Evolutionary conservation across 2,113 vertebrate species (phyloP).

Genomic region (Nyctibius bracteatus): DNA sequence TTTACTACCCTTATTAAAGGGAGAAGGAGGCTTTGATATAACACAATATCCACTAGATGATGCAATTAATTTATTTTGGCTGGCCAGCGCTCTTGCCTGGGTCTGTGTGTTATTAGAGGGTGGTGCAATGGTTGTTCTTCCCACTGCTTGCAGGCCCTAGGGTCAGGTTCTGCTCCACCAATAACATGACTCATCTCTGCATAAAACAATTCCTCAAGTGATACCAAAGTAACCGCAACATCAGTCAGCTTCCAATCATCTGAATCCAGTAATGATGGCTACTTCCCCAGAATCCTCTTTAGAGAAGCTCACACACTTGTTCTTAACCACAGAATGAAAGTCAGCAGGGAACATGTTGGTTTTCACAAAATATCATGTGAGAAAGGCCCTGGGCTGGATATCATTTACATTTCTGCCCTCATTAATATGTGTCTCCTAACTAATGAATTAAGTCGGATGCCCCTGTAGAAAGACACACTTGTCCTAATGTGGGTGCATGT

Average conservation of each 20-base stretch:
- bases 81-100: constrained; percentile 1
- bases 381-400: background rate
- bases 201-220: constrained; percentile 56
- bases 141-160: constrained; percentile 33
- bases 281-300: constrained; percentile 27
- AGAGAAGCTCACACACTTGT: constrained; percentile 33
- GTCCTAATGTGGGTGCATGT: background rate
- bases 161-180: constrained; percentile 61
- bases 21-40: constrained; percentile 50
- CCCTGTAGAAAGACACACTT: background rate
- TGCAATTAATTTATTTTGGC: constrained; percentile 69
- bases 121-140: constrained; percentile 53
- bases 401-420: background rate
- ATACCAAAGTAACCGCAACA: constrained; percentile 51
- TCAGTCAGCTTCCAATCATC: constrained; percentile 45
- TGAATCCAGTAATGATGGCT: constrained; percentile 34
- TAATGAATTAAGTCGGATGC: background rate
- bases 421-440: background rate
- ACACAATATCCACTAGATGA: constrained; percentile 58
- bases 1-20: constrained; percentile 47
- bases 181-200: constrained; percentile 60
- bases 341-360: background rate
- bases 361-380: constrained; percentile 5
- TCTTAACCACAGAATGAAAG: constrained; percentile 19
- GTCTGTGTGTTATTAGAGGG: constrained; percentile 64